A percentile compares a stretch with the other conserved stretches of the same genome.
phyloP scores from a whole-genome alignment of 2,797 vertebrate species.

The Anguilla pacifica region DNA sequence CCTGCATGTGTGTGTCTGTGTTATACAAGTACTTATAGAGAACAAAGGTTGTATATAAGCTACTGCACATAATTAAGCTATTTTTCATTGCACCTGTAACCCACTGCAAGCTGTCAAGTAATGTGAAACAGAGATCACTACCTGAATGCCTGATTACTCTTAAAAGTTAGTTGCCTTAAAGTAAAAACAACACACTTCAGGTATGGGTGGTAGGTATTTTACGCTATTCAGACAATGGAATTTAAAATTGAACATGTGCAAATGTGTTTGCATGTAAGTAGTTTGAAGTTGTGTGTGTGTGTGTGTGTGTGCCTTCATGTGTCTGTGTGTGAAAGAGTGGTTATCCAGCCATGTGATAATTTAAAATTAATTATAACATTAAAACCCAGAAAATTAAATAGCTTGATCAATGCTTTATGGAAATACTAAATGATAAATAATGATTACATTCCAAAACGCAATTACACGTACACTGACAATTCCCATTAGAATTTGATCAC shows the following conservation, averaged over 20 bases:
- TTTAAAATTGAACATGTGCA: not conserved
- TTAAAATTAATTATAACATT: not conserved
- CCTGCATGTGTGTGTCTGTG: not conserved
- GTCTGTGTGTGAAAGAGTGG: too few relatives aligned
- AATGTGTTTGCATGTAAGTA: not conserved
- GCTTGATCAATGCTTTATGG: not conserved
- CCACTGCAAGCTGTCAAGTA: not conserved
- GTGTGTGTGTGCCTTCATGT: too few relatives aligned
- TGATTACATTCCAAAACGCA: not conserved
- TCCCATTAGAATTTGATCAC: not conserved
- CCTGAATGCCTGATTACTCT: not conserved
- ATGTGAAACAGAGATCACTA: not conserved
- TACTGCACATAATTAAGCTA: not conserved
- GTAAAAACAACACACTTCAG: not conserved
- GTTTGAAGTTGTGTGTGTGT: not conserved
- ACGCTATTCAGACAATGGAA: not conserved
- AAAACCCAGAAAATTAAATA: not conserved
- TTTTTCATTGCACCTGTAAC: not conserved
- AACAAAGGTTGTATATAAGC: not conserved
- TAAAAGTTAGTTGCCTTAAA: not conserved
- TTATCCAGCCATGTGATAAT: not conserved
- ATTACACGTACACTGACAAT: not conserved
- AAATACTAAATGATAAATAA: not conserved
- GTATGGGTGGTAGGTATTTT: not conserved
- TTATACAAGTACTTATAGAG: not conserved